phyloP scores from a whole-genome alignment of 2,113 vertebrate species.

The Syngnathus scovelli region DNA sequence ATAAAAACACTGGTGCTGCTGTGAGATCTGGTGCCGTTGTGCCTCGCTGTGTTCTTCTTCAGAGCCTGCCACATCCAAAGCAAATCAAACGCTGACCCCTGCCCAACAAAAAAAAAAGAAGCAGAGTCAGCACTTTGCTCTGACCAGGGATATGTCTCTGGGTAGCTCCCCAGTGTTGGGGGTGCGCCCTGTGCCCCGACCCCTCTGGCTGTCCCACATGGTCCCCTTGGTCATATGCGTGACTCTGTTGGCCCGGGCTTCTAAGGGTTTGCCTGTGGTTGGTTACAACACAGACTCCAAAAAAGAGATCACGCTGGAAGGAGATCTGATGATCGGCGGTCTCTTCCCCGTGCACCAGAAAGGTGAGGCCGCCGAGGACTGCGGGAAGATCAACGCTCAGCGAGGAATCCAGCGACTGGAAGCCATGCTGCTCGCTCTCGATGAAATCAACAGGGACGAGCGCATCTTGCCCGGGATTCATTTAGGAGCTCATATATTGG shows the following conservation, averaged over 20 bases:
- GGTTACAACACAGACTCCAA: constrained; percentile 71
- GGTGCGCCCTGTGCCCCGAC: constrained; percentile 54
- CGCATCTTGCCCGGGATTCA: constrained; percentile 84
- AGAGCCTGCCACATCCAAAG: constrained; percentile 16
- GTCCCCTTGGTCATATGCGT: constrained; percentile 50
- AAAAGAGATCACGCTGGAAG: constrained; percentile 87
- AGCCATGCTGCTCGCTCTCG: constrained; percentile 94
- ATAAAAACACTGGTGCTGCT: constrained; percentile 48
- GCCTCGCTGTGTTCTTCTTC: constrained; percentile 33
- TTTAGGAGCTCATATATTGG: constrained; percentile 89
- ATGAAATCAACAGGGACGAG: constrained; percentile 87
- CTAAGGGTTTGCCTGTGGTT: constrained; percentile 58
- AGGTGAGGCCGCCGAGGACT: constrained; percentile 82
- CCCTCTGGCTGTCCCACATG: constrained; percentile 47
- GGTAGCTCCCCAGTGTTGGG: constrained; percentile 51
- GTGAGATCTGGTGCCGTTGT: constrained; percentile 49
- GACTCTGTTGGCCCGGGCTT: constrained; percentile 45
- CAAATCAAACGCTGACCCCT: constrained; percentile 18
- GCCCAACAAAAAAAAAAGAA: constrained; percentile 12
- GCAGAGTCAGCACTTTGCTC: constrained; percentile 32
- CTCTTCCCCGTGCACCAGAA: constrained; percentile 96
- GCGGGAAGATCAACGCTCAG: constrained; percentile 92
- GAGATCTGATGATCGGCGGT: constrained; percentile 92
- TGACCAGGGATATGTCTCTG: constrained; percentile 60
- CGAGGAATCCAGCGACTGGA: constrained; percentile 95